These are phyloP conservation scores for Dendrolimus houi DNA, from an alignment of 2,888 invertebrate species.

Conservation along the genomic window DNA sequence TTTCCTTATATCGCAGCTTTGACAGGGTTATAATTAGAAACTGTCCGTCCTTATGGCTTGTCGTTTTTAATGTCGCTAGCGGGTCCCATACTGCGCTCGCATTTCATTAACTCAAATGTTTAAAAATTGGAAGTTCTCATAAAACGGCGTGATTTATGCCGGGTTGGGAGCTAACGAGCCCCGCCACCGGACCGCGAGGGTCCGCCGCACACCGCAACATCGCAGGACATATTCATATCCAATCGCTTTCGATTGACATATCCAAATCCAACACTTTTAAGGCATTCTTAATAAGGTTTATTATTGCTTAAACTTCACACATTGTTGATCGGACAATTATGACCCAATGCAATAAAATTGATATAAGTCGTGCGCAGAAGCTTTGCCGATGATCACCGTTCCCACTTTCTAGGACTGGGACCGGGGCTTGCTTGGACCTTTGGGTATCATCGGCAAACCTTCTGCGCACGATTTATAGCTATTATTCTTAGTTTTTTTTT, in stretches of 20 bases:
- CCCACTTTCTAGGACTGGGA: no score
- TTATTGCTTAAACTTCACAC: conserved; percentile 5
- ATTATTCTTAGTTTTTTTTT: no score
- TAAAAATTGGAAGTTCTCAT: conserved; percentile 70
- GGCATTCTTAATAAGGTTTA: conserved; percentile 2
- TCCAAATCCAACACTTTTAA: conserved; percentile 7
- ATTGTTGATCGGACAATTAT: conserved; percentile 28
- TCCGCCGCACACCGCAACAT: conserved; percentile 13
- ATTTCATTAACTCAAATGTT: conserved; percentile 68
- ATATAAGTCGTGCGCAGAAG: no score
- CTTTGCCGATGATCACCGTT: no score
- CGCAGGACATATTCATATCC: conserved; percentile 1
- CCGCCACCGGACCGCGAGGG: conserved; percentile 45
- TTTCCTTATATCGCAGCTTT: conserved; percentile 65
- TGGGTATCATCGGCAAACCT: no score
- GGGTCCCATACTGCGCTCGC: conserved; percentile 74
- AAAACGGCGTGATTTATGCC: conserved; percentile 71
- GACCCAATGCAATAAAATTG: conserved; percentile 17
- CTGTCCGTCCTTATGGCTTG: conserved; percentile 68
- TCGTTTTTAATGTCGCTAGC: conserved; percentile 74
- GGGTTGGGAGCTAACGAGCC: conserved; percentile 69
- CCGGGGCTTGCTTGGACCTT: no score
- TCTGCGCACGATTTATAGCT: no score
- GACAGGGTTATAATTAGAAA: conserved; percentile 76
- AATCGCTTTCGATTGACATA: conserved; percentile 3